Evolutionary conservation across 2,888 invertebrate species (phyloP), one percentile per base, ranked within the genome.

Genomic region (Euplexia lucipara): DNA sequence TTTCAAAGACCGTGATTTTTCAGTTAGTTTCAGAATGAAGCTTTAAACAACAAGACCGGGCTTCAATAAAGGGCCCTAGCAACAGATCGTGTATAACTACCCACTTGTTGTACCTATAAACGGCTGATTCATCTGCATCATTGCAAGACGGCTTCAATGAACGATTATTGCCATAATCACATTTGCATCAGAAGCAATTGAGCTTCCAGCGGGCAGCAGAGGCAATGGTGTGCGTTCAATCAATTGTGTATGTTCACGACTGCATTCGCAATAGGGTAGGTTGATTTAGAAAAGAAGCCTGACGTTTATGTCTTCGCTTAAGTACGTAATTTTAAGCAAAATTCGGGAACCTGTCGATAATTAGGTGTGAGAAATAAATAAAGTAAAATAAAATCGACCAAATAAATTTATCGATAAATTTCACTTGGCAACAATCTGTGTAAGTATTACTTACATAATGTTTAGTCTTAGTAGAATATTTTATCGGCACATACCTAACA

Each of bases 131-230:
- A 41, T 53, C 65, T 52, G 52, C 65, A 71, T 53, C 52, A 34
- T 57, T 66, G 70, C 66, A 49, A 52, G 67, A 67, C 67, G 20
- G 47, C 39, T 56, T 34, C 73, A 73, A 68, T 57, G 62, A 68
- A 44, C 48, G 20, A 53, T 49, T 66, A 72, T 70, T 72, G 72
- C 30, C 53, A 32, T 70, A 48, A 72, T 66, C 49, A 49, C 3
- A 49, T 70, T 66, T 72, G 66, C 53, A 70, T 70, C 59, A 72
- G 56, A 10, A 30, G 30, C 70, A 70, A 70, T 70, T 70, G 41
- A 71, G 65, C 71, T 18, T 20, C 47, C 42, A 44, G 37, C 70
- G 16, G 41, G 35, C 51, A 41, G 41, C 16, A 30, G 26, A 22
- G 10, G 26, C 47, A 3, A 12, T 62, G 32, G 42, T 66, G 54